Conservation (phyloP, 2,113 vertebrate genomes). For the Accipiter cooperii region DNA sequence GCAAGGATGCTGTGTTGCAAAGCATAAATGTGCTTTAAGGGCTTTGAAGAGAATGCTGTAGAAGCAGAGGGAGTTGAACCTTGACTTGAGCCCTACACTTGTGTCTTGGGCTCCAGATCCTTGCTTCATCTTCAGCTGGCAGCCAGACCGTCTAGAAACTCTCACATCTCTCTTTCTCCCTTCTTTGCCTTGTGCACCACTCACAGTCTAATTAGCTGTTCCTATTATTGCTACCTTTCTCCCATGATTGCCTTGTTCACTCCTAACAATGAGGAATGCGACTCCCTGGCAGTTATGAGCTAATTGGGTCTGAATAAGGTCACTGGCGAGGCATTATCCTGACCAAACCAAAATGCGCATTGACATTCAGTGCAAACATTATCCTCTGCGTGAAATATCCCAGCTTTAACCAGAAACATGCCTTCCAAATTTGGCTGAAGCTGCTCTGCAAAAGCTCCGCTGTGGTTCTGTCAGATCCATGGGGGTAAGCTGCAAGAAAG, state of each 20-base stretch:
- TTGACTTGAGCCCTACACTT: background rate
- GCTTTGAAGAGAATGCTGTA: background rate
- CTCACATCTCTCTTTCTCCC: background rate
- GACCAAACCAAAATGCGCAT: background rate
- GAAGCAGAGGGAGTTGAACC: background rate
- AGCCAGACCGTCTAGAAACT: background rate
- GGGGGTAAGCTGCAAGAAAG: background rate
- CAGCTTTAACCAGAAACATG: background rate
- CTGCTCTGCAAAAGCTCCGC: background rate
- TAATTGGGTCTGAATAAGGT: constrained; percentile 53
- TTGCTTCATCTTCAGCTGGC: background rate
- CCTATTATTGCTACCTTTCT: constrained; percentile 36
- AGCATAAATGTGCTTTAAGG: background rate
- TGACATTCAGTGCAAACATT: constrained; percentile 23
- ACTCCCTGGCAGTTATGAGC: constrained; percentile 5
- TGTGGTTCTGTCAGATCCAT: background rate
- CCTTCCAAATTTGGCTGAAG: background rate
- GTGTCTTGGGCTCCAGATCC: background rate
- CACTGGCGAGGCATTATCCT: constrained; percentile 11
- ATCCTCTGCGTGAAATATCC: background rate
- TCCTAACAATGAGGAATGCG: constrained; percentile 10
- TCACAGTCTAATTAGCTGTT: constrained; percentile 24
- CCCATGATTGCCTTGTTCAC: constrained; percentile 18
- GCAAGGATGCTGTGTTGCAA: background rate
- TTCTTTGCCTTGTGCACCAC: background rate